Conservation (phyloP, 2,888 invertebrate genomes). For the Athalia cordata region DNA sequence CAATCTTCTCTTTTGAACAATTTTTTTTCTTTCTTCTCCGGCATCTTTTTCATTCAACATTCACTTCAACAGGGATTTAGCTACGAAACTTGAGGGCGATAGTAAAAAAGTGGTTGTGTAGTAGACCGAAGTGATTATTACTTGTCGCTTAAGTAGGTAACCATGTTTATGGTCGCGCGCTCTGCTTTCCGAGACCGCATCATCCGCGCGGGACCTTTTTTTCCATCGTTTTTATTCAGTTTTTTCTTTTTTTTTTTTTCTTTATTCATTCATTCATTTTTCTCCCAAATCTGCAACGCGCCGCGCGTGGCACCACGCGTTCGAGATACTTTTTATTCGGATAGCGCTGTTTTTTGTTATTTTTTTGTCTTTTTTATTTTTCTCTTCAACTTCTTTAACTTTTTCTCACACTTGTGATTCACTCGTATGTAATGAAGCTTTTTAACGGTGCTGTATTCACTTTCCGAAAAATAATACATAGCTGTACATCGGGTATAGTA, state of each 20-base stretch:
- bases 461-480: no score
- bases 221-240: background rate
- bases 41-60: background rate
- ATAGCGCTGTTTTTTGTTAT: background rate
- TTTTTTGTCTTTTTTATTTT: background rate
- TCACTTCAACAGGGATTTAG: no score
- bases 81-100: no score
- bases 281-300: conserved; percentile 6
- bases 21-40: background rate
- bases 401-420: background rate
- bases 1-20: background rate
- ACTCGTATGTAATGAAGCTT: no score
- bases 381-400: background rate
- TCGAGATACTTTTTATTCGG: conserved; percentile 20
- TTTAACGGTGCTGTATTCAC: no score
- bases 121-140: conserved; percentile 41
- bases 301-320: conserved; percentile 5
- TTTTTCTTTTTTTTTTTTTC: background rate
- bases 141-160: conserved; percentile 45
- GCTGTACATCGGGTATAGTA: no score
- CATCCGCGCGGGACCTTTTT: conserved; percentile 6
- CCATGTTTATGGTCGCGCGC: conserved; percentile 31
- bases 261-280: background rate
- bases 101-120: conserved; percentile 27
- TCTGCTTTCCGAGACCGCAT: conserved; percentile 25